A percentile compares a stretch with the other conserved stretches of the same genome.
These are phyloP conservation scores for Cartodere bifasciata DNA, from an alignment of 2,888 invertebrate species.

Conservation along the genomic window DNA sequence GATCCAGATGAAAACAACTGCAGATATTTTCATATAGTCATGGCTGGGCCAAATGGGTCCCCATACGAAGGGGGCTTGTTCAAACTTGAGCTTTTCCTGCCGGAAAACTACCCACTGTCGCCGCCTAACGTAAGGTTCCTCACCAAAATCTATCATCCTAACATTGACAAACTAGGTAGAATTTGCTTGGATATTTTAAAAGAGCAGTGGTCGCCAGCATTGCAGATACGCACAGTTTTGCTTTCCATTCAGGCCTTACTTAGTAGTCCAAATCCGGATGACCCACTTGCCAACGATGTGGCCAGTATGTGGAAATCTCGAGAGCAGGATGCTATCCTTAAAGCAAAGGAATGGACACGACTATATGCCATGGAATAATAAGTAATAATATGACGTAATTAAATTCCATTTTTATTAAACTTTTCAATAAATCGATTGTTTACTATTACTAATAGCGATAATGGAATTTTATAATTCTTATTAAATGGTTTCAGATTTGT, in stretches of 20 bases:
- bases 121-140: conserved; percentile 99
- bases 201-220: conserved; percentile 97
- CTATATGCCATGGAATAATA: conserved; percentile 53
- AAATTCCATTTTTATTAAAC: too few species aligned
- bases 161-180: conserved; percentile 97
- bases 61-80: conserved; percentile 98
- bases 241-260: conserved; percentile 96
- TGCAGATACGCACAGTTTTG: conserved; percentile 97
- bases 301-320: conserved; percentile 98
- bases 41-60: conserved; percentile 86
- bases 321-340: conserved; percentile 90
- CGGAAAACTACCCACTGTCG: conserved; percentile 99
- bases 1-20: conserved; percentile 93
- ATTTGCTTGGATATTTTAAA: conserved; percentile 99
- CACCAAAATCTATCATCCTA: conserved; percentile 99
- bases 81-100: conserved; percentile 95
- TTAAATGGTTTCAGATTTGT: too few species aligned
- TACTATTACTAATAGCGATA: too few species aligned
- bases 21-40: conserved; percentile 94
- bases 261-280: conserved; percentile 93
- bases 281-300: conserved; percentile 95
- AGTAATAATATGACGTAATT: too few species aligned
- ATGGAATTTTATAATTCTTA: too few species aligned
- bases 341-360: conserved; percentile 89
- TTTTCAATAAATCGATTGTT: too few species aligned